Base-by-base conservation (phyloP, 1,140 invertebrate genomes). In the Drosophila lini region DNA sequence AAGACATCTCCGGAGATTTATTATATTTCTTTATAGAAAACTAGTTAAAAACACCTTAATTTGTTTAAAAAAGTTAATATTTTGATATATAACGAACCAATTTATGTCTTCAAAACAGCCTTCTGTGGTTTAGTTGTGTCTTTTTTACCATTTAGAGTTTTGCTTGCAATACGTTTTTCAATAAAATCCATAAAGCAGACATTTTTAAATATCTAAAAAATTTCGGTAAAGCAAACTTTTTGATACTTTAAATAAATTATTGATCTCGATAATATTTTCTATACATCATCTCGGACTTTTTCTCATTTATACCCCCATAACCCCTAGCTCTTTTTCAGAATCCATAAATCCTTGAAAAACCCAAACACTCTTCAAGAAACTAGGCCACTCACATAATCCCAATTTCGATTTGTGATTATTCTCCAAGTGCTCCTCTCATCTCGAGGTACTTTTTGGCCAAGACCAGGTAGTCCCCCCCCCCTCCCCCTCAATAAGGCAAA, bases 391-490 rank as follows among this genome's bases (percentile, higher is more conserved):
- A 10, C 19, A 10, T 38, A 53, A 38, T 53, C 13, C 52, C 34
- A 15, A n/a, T 53, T 22, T 25, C 4, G 34, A 53, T 6, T 53
- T 34, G 19, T 53, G 13, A 36, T 36, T 38, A 53, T 53, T 53
- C 38, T 53, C 52, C 34, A 15, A 53, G 52, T 53, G 52, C 32
- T 36, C 34, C 16, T 22, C 34, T 53, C 34, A 53, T 36, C 32
- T 53, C 13, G 34, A 53, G 34, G 8, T 22, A 38, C 19, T 22
- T 9, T 22, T 10, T 38, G 52, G 7, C 52, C 52, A n/a, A 10
- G 32, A n/a, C 13, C 32, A 34, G 16, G 16, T 8, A 47, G 5
- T 19, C 3, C 3, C 1, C 50, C 16, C 22, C 22, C 22, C 50
- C 16, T 1, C 22, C 22, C 22, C 22, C 22, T 19, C 41, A 36